phyloP scores from a whole-genome alignment of 2,797 vertebrate species.

The Chromobotia macracanthus region DNA sequence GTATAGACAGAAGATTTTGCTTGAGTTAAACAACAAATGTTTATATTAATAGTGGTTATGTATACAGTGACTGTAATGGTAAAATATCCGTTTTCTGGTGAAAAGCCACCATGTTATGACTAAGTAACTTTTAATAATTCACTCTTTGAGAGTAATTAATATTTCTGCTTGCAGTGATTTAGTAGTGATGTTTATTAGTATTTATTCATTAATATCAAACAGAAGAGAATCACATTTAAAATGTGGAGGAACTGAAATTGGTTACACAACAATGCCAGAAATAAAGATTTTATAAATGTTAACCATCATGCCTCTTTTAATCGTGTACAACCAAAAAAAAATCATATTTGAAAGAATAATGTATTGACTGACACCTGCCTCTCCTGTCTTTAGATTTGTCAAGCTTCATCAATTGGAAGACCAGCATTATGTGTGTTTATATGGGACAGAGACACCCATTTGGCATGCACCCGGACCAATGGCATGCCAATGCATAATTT shows the following conservation, averaged over 20 bases:
- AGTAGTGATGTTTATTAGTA: neutral
- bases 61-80: too few species aligned
- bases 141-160: neutral
- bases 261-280: slow-evolving; percentile 14
- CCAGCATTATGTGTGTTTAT: slow-evolving; percentile 72
- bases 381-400: slow-evolving; percentile 80
- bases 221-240: slow-evolving; percentile 5
- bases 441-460: slow-evolving; percentile 72
- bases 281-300: slow-evolving; percentile 19
- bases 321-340: slow-evolving; percentile 37
- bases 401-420: slow-evolving; percentile 73
- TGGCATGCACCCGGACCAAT: slow-evolving; percentile 76
- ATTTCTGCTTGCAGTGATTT: neutral
- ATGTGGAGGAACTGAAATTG: neutral
- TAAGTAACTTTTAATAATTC: neutral
- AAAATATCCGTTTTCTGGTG: too few species aligned
- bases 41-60: neutral
- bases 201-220: neutral
- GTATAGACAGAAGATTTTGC: neutral
- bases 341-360: slow-evolving; percentile 59
- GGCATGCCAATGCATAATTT: slow-evolving; percentile 67
- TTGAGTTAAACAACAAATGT: slow-evolving; percentile 1
- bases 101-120: slow-evolving; percentile 2
- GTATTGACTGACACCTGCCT: slow-evolving; percentile 71
- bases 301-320: slow-evolving; percentile 32